Evolutionary conservation across 2,888 invertebrate species (phyloP), one percentile per base, ranked within the genome.

Genomic region (Hypena proboscidalis): DNA sequence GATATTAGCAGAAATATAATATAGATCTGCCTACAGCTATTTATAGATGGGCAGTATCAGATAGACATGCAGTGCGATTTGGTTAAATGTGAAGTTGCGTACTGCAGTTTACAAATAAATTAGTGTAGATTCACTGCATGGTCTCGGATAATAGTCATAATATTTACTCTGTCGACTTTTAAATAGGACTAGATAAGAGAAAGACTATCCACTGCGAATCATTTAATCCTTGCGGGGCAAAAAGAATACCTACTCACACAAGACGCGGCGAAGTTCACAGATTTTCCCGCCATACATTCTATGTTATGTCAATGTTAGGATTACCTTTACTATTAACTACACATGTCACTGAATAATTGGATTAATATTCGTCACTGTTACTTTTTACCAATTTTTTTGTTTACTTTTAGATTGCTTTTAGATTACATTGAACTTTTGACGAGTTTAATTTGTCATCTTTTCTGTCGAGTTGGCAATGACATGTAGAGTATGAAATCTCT

Each of bases 271-370:
- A 83, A 83, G 79, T 72, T 84, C 65, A 84, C 81, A 71, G 74
- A 65, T 74, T 80, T 85, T 60, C 70, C 77, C 80, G 82, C 87
- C 88, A 88, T 88, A 57, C 78, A 78, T 62, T 30, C 62, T 65
- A 47, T 59, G 70, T 69, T 66, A 57, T 62, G 49, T 36, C 51
- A 41, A 37, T 48, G 10, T 40, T 51, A 67, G 39, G 42, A 40
- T 29, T 49, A 29, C 45, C 47, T 47, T 63, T 46, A 56, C 64
- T 62, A 70, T 58, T 80, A 84, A 83, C 53, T 79, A n/a, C n/a
- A n/a, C n/a, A n/a, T n/a, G n/a, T 81, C 73, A 70, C 53, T 56
- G 46, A 36, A 46, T 43, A 44, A 65, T 71, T 56, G 67, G 71
- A 75, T 69, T 49, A 42, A 58, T 48, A 36, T 35, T 33, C 27